A percentile compares a stretch with the other conserved stretches of the same genome.
These are phyloP conservation scores for Napeogenes sylphis DNA, from an alignment of 2,888 invertebrate genomes.

Conservation along the genomic window DNA sequence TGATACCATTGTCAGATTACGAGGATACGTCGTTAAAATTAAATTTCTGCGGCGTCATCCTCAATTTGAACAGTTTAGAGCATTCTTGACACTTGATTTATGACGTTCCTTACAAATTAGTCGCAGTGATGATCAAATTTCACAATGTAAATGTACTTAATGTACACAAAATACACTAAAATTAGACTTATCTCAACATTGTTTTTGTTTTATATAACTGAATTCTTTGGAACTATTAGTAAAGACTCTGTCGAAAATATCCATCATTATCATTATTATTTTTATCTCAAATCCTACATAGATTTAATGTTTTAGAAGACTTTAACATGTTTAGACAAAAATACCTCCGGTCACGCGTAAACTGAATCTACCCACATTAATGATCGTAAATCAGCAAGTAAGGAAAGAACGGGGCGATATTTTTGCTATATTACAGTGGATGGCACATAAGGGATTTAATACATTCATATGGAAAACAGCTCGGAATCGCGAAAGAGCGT, in stretches of 20 bases:
- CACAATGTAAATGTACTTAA: constrained; percentile 7
- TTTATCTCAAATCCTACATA: background rate
- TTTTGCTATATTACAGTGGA: constrained; percentile 40
- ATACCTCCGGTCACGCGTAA: constrained; percentile 27
- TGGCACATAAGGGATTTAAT: constrained; percentile 40
- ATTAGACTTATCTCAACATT: too few relatives aligned
- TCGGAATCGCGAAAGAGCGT: constrained; percentile 12
- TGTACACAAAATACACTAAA: too few relatives aligned
- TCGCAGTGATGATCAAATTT: constrained; percentile 20
- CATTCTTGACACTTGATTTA: constrained; percentile 33
- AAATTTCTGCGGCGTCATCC: constrained; percentile 48
- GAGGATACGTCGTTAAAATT: constrained; percentile 40
- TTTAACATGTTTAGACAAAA: constrained; percentile 24
- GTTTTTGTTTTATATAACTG: too few relatives aligned
- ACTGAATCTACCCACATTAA: constrained; percentile 35
- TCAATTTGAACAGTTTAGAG: constrained; percentile 37
- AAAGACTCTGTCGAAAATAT: too few relatives aligned
- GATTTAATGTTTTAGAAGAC: background rate
- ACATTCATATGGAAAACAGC: constrained; percentile 40
- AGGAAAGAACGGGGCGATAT: constrained; percentile 38
- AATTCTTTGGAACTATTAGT: too few relatives aligned
- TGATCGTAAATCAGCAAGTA: constrained; percentile 35
- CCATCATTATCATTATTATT: background rate
- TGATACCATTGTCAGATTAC: constrained; percentile 52
- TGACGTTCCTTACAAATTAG: constrained; percentile 25